Evolutionary conservation across 2,113 vertebrate genomes (phyloP).

Genomic region (Halcyon senegalensis): DNA sequence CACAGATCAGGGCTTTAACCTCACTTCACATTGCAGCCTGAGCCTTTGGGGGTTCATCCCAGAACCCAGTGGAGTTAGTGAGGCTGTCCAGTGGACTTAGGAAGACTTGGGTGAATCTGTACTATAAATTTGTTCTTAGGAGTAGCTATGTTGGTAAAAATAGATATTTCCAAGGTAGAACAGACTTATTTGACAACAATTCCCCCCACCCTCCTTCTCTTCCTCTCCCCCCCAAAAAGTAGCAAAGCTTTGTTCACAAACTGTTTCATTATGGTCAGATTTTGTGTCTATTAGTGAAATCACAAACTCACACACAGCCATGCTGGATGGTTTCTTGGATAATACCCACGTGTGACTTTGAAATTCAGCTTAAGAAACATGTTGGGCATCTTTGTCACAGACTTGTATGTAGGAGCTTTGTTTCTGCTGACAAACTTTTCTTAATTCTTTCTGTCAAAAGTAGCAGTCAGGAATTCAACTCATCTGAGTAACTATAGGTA

Average conservation of each 20-base stretch:
- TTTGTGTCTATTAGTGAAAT: not conserved
- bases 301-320: not conserved
- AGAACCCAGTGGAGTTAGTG: not conserved
- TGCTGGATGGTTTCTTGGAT: not conserved
- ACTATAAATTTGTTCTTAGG: not conserved
- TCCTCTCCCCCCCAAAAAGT: fast-evolving
- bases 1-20: not conserved
- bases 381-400: not conserved
- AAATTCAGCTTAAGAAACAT: not conserved
- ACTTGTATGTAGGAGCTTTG: not conserved
- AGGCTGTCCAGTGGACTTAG: not conserved
- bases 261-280: not conserved
- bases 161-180: not conserved
- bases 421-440: not conserved
- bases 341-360: not conserved
- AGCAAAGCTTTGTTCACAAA: not conserved
- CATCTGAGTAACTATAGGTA: not conserved
- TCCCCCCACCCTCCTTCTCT: too few species aligned
- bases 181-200: not conserved
- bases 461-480: not conserved
- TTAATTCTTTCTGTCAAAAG: not conserved
- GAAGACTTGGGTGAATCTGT: not conserved
- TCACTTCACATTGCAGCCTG: not conserved
- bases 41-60: not conserved
- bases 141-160: not conserved